Conservation (phyloP, 2,888 invertebrate species). For the Cataglyphis rosenhaueri region DNA sequence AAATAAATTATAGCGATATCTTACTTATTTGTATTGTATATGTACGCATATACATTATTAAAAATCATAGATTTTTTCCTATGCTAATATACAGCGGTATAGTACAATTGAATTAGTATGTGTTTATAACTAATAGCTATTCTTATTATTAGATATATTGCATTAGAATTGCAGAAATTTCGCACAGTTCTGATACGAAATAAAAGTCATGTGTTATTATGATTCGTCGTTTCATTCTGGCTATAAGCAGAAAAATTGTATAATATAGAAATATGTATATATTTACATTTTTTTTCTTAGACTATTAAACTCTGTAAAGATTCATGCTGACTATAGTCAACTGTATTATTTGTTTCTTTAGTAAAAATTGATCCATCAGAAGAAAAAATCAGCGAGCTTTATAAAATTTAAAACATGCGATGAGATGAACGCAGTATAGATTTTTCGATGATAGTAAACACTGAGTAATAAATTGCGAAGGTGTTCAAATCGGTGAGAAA, state of each 20-base stretch:
- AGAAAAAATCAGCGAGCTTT: slow-evolving; percentile 37
- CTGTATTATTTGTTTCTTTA: slow-evolving; percentile 2
- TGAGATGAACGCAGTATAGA: slow-evolving; percentile 32
- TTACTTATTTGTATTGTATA: not conserved
- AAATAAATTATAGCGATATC: slow-evolving; percentile 10
- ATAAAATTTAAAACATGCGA: slow-evolving; percentile 54
- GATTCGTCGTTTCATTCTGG: slow-evolving; percentile 36
- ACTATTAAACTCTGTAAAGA: slow-evolving; percentile 20
- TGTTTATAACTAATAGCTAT: not conserved
- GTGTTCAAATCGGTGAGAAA: slow-evolving; percentile 6
- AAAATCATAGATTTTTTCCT: slow-evolving; percentile 7
- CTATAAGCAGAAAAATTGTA: slow-evolving; percentile 36
- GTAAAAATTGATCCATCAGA: slow-evolving; percentile 42
- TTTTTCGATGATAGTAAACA: slow-evolving; percentile 20
- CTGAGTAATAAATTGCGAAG: slow-evolving; percentile 1
- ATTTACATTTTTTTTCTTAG: slow-evolving; percentile 14
- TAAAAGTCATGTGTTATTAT: slow-evolving; percentile 10
- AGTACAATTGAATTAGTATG: not conserved
- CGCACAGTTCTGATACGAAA: slow-evolving; percentile 8
- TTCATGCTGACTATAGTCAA: slow-evolving; percentile 45
- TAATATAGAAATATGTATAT: not conserved
- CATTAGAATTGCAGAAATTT: slow-evolving; percentile 10
- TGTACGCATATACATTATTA: not conserved
- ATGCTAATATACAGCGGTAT: slow-evolving; percentile 36
- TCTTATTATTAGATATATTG: not conserved